Base-by-base conservation (phyloP, 2,888 invertebrate species). In the Asteroscopus sphinx region DNA sequence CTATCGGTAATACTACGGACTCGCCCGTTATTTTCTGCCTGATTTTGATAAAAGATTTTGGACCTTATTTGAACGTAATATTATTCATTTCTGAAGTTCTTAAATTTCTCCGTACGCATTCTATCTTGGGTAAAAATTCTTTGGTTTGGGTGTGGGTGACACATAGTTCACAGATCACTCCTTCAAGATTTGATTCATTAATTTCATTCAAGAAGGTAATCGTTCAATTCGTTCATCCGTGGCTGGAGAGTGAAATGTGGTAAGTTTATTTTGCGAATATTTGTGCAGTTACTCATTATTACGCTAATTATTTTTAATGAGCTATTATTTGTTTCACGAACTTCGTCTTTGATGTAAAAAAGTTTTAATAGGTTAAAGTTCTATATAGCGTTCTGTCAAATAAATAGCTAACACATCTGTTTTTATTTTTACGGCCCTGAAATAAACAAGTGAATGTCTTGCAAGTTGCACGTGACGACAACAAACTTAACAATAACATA, bases 381-480 rank as follows among this genome's bases (percentile, higher is more conserved):
- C 33, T 17, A 13, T 16, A 11, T 3, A 21, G 16, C 13, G 12
- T 52, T 54, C 35, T 46, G 52, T 55, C 32, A 54, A 48, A n/a
- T 58, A 44, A 57, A 32, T 9, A 46, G n/a, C 51, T 42, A 39
- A 7, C 5, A 60, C 77, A 77, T 79, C 55, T 82, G 79, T 83
- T 83, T 68, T 80, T 79, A 77, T 76, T 82, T n/a, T 80, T 65
- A 44, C 41, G 82, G 54, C 83, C 85, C 70, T 85, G 82, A 86
- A 80, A 77, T 68, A 82, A 79, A 72, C 74, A 74, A 73, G 76
- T 72, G 65, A 74, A 62, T 44, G 67, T 66, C 41, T 56, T 58
- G 5, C 41, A 3, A 41, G 26, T 0, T 44, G 73, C 83, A 87
- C 82, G 85, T 85, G 85, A 88, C 72, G 73, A 80, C 72, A 88